phyloP scores from a whole-genome alignment of 2,113 vertebrate genomes.

The Dolichotis patagonum region DNA sequence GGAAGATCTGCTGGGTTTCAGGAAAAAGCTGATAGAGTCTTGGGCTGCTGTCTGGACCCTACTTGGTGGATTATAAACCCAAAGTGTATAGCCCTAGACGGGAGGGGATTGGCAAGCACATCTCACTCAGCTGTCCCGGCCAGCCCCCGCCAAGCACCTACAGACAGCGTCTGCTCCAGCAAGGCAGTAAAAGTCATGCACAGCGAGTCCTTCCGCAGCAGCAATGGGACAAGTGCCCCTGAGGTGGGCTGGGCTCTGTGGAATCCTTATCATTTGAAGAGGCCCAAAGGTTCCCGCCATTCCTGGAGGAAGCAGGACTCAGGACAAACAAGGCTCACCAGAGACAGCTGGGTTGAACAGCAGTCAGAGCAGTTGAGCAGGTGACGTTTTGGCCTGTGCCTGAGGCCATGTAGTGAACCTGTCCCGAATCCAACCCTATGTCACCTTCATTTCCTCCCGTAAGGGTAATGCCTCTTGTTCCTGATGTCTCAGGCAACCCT shows the following conservation, averaged over 20 bases:
- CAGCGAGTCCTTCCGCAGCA: slow-evolving; percentile 54
- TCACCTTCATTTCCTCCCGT: slow-evolving; percentile 44
- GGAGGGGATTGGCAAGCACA: slow-evolving; percentile 76
- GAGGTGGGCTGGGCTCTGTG: slow-evolving; percentile 62
- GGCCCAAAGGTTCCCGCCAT: slow-evolving; percentile 70
- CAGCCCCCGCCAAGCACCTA: slow-evolving; percentile 81
- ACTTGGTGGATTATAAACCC: slow-evolving; percentile 77
- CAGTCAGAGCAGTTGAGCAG: background rate
- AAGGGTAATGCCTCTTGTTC: slow-evolving; percentile 80
- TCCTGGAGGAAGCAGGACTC: slow-evolving; percentile 85
- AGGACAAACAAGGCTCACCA: slow-evolving; percentile 6
- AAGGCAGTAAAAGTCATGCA: slow-evolving; percentile 54
- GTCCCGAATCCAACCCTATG: slow-evolving; percentile 77
- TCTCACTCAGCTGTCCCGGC: slow-evolving; percentile 78
- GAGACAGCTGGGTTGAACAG: background rate
- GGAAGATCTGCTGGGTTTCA: slow-evolving; percentile 82
- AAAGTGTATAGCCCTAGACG: slow-evolving; percentile 78
- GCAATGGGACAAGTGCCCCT: slow-evolving; percentile 60
- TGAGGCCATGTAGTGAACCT: slow-evolving; percentile 50
- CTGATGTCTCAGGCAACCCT: slow-evolving; percentile 87
- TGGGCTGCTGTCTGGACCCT: slow-evolving; percentile 77
- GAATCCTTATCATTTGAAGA: slow-evolving; percentile 72
- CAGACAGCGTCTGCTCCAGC: slow-evolving; percentile 75
- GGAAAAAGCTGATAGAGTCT: slow-evolving; percentile 80
- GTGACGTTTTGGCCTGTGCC: slow-evolving; percentile 66